These are phyloP conservation scores for Venustaconcha ellipsiformis DNA, from an alignment of 1,140 invertebrate species.

Conservation along the genomic window DNA sequence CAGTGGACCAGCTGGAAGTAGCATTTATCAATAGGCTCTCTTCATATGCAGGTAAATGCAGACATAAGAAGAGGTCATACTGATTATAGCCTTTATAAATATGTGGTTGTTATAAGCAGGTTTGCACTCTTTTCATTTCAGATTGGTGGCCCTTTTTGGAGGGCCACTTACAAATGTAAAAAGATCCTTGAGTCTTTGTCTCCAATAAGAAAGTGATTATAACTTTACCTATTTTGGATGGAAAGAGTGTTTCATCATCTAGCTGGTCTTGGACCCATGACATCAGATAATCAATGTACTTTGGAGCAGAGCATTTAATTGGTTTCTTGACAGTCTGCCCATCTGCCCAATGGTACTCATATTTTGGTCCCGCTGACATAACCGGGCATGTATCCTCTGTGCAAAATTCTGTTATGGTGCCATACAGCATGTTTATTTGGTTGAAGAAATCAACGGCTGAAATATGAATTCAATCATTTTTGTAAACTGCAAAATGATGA, in stretches of 20 bases:
- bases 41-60: no score
- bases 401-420: constrained; percentile 99
- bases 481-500: no score
- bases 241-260: constrained; percentile 98
- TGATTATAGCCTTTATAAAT: no score
- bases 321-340: constrained; percentile 98
- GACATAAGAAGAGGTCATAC: no score
- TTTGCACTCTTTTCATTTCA: no score
- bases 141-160: no score
- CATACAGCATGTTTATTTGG: constrained; percentile 99
- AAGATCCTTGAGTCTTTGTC: no score
- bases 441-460: constrained; percentile 99
- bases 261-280: constrained; percentile 99
- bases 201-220: no score
- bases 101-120: no score
- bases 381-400: constrained; percentile 97
- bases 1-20: no score
- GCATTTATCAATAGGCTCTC: no score
- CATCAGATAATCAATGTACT: constrained; percentile 99
- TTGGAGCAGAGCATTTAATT: constrained; percentile 99
- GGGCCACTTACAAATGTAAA: no score
- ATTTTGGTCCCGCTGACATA: constrained; percentile 96
- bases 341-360: constrained; percentile 99
- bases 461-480: constrained; percentile 56
- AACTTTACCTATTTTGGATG: constrained; percentile 94